Evolutionary conservation across 2,113 vertebrate genomes (phyloP).

Genomic region (Upupa epops): DNA sequence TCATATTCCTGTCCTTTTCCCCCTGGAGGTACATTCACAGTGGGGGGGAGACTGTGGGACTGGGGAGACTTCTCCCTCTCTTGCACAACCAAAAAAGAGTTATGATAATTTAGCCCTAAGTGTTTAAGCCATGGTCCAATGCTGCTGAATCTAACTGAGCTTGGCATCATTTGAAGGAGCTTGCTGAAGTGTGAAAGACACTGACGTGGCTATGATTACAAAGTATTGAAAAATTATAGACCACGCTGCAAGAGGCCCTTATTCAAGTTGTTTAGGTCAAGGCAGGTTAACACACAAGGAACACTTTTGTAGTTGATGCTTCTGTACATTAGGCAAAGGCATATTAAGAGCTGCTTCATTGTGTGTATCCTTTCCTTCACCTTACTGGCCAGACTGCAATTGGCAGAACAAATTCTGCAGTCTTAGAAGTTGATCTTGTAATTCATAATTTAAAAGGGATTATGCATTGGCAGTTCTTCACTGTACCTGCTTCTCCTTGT

Average conservation of each 20-base stretch:
- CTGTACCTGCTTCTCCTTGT: neutral
- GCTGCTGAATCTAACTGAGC: constrained; percentile 40
- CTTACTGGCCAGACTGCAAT: neutral
- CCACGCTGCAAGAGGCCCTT: neutral
- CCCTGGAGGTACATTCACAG: neutral
- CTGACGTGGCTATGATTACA: constrained; percentile 30
- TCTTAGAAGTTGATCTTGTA: neutral
- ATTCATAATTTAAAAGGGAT: neutral
- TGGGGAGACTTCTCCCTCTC: neutral
- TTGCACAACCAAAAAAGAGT: neutral
- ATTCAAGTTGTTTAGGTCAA: constrained; percentile 23
- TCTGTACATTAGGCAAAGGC: neutral
- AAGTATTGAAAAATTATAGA: constrained; percentile 42
- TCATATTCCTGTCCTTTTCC: neutral
- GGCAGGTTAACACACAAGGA: constrained; percentile 12
- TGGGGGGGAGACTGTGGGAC: too few relatives aligned
- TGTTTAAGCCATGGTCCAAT: constrained; percentile 30
- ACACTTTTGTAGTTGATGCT: neutral
- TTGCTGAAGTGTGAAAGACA: constrained; percentile 59
- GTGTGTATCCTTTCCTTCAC: neutral
- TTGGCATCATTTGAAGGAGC: constrained; percentile 61
- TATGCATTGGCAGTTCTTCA: neutral
- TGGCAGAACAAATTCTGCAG: neutral
- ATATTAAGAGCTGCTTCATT: neutral
- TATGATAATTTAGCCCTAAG: constrained; percentile 40